Conservation (phyloP, 92 coral and sea anemone genomes). For the Ricordea florida region DNA sequence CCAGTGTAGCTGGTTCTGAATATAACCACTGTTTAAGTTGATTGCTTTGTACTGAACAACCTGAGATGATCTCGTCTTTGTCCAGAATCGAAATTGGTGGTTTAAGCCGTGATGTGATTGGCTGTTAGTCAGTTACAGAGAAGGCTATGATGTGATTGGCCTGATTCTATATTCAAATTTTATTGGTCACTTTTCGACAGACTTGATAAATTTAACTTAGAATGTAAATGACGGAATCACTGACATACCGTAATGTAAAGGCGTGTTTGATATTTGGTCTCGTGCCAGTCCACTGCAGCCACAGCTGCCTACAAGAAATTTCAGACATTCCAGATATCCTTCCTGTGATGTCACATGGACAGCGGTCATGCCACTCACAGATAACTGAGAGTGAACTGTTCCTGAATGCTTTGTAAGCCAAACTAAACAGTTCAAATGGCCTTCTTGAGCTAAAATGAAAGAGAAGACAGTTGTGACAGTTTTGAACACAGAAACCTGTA, state of each 20-base stretch:
- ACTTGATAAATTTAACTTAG: no score
- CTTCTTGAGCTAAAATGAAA: conserved; percentile 79
- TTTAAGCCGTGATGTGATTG: not conserved
- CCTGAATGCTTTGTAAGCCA: conserved; percentile 86
- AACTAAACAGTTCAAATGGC: conserved; percentile 76
- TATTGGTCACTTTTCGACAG: no score
- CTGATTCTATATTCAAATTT: no score
- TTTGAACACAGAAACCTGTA: no score
- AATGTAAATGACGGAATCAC: not conserved
- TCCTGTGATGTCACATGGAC: conserved; percentile 85
- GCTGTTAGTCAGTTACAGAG: not conserved
- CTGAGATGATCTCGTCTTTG: no score
- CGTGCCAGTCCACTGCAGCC: conserved; percentile 81
- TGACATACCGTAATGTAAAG: conserved; percentile 78
- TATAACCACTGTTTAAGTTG: no score
- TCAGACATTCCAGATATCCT: conserved; percentile 80
- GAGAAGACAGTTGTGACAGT: not conserved
- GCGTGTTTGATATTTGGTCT: conserved; percentile 72
- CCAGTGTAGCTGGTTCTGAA: no score
- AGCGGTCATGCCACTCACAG: conserved; percentile 92
- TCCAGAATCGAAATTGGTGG: not conserved
- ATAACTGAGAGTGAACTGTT: conserved; percentile 60
- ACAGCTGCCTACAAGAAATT: conserved; percentile 61
- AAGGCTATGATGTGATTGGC: not conserved
- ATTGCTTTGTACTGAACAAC: no score